Conservation (phyloP, 1,140 invertebrate genomes). For the Caenorhabditis latens region DNA sequence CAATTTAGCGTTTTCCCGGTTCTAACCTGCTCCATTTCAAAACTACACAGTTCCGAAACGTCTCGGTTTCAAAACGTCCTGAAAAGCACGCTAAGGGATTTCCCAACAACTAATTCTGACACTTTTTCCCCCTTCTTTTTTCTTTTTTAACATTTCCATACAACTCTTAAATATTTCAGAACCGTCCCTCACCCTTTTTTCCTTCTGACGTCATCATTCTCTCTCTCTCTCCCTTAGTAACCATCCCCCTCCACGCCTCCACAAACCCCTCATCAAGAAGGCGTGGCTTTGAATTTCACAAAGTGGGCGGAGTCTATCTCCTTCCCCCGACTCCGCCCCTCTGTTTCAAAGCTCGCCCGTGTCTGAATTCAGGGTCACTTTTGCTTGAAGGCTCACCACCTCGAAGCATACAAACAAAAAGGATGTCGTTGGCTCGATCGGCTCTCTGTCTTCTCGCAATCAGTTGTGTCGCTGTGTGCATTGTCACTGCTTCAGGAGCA, state of each 20-base stretch:
- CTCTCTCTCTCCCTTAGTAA: neutral
- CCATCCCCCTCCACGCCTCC: neutral
- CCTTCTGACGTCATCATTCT: neutral
- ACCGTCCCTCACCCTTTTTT: neutral
- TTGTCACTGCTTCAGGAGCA: neutral
- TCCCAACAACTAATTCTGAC: neutral
- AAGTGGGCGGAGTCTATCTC: neutral
- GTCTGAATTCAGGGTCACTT: neutral
- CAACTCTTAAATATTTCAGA: slow-evolving; percentile 32
- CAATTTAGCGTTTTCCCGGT: too few species aligned
- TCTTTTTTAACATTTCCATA: too few species aligned
- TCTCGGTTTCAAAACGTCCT: too few species aligned
- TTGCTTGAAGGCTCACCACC: too few species aligned
- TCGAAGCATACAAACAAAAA: too few species aligned
- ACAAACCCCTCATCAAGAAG: neutral
- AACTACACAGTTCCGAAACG: too few species aligned
- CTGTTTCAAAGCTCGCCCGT: neutral
- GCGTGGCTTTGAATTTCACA: neutral
- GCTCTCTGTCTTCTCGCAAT: slow-evolving; percentile 1
- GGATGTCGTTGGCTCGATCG: slow-evolving; percentile 19
- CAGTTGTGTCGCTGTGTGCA: neutral
- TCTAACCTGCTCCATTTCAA: too few species aligned
- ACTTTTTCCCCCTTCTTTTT: neutral
- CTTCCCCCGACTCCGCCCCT: neutral
- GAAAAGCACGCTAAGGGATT: too few species aligned